Base-by-base conservation (phyloP, 2,113 vertebrate species). In the Acinonyx jubatus region DNA sequence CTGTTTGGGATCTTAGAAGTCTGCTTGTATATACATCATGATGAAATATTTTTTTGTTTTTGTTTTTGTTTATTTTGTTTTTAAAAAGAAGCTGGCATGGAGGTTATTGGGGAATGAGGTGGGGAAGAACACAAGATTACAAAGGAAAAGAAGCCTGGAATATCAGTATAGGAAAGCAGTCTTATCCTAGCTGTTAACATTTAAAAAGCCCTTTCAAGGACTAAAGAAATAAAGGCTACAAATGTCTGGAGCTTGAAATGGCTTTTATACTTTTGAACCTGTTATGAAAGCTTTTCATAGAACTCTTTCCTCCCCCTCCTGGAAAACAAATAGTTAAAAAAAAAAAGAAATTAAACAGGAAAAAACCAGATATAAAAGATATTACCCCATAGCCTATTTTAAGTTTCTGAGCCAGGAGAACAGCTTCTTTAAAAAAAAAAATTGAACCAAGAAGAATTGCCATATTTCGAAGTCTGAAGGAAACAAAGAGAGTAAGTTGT, bases 171-270 rank as follows among this genome's bases (percentile, higher is more conserved):
- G 96, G 33, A 97, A 98, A 97, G 96, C 96, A 97, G 94, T 96
- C 36, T 2, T 98, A 66, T 97, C 45, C 1, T 97, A 94, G 97
- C 97, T 97, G 98, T 97, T 98, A 99, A 98, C 98, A 98, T 98
- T 98, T 99, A 96, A 98, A 99, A 99, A 99, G 97, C 97, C 95
- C 97, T 99, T 99, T 99, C 98, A 98, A 98, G 95, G 96, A 97
- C 98, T 98, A 98, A 97, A 97, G 98, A 98, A 98, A 98, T 98
- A 98, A 99, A 98, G 90, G 93, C 98, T 98, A 98, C 98, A 98
- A 97, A 98, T 97, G 95, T 98, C 97, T 98, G 97, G 92, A 98
- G 97, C 93, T 97, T 97, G 98, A 98, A 98, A 98, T 98, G 98
- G 92, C 97, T 98, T 99, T 99, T 98, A 97, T 98, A 98, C 98